Conservation (phyloP, 2,797 vertebrate species). For the Sternotherus odoratus region DNA sequence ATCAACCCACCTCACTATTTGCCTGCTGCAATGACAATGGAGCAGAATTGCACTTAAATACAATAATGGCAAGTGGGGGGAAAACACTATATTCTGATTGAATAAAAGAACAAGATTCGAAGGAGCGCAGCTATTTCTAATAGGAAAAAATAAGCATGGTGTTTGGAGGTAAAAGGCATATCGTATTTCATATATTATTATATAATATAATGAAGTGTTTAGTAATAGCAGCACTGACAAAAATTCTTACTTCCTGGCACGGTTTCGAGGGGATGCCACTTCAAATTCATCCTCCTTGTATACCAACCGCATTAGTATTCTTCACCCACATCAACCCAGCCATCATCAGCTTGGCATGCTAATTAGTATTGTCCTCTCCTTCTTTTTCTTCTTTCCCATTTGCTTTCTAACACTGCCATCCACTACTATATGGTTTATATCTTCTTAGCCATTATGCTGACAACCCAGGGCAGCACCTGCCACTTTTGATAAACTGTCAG, state of each 20-base stretch:
- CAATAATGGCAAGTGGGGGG: background rate
- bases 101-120: background rate
- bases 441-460: slow-evolving; percentile 48
- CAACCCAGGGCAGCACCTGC: slow-evolving; percentile 65
- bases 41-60: slow-evolving; percentile 5
- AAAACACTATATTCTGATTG: background rate
- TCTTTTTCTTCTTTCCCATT: background rate
- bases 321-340: background rate
- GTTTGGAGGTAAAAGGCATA: background rate
- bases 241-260: background rate
- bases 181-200: background rate
- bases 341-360: slow-evolving; percentile 34
- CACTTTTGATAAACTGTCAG: slow-evolving; percentile 72
- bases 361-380: slow-evolving; percentile 29
- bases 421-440: slow-evolving; percentile 25
- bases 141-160: background rate
- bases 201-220: background rate
- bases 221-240: background rate
- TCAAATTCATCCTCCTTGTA: background rate
- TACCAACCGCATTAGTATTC: slow-evolving; percentile 56
- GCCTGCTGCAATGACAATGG: background rate
- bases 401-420: background rate
- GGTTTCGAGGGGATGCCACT: slow-evolving; percentile 2
- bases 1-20: background rate
- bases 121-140: background rate